These are phyloP conservation scores for Patella caerulea DNA, from an alignment of 2,888 invertebrate species.

Conservation along the genomic window DNA sequence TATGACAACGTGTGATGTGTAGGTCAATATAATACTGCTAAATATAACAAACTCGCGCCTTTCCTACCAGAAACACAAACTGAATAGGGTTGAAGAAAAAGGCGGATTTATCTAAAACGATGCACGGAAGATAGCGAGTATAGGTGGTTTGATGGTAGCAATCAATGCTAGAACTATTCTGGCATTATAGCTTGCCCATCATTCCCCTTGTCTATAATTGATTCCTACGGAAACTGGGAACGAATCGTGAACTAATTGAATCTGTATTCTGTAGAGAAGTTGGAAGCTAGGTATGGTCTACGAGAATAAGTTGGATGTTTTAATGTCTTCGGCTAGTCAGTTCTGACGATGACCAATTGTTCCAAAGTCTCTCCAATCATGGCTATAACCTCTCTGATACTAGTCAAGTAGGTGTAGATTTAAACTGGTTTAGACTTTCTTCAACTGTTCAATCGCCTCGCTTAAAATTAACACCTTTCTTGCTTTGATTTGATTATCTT, in stretches of 20 bases:
- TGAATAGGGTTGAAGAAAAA: conserved; percentile 1
- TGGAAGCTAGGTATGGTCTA: no score
- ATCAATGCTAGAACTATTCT: conserved; percentile 4
- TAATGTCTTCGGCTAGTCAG: no score
- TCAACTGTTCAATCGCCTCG: no score
- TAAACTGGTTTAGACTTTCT: no score
- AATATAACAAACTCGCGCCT: conserved; percentile 9
- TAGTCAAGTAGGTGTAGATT: no score
- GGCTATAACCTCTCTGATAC: no score
- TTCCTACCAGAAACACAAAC: not conserved
- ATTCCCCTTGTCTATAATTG: conserved; percentile 7
- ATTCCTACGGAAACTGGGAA: conserved; percentile 9
- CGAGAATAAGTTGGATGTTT: no score
- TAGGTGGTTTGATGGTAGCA: conserved; percentile 2
- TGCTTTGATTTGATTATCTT: no score
- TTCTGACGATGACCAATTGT: no score
- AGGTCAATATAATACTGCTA: not conserved
- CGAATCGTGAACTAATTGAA: conserved; percentile 10
- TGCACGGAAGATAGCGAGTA: not conserved
- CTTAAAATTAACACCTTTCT: no score
- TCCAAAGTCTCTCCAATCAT: no score
- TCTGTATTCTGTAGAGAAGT: not conserved
- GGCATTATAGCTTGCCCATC: conserved; percentile 11
- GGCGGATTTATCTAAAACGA: not conserved
- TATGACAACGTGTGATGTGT: not conserved